These are phyloP conservation scores for Holacanthus passer DNA, from an alignment of 2,113 vertebrate species.

Conservation along the genomic window DNA sequence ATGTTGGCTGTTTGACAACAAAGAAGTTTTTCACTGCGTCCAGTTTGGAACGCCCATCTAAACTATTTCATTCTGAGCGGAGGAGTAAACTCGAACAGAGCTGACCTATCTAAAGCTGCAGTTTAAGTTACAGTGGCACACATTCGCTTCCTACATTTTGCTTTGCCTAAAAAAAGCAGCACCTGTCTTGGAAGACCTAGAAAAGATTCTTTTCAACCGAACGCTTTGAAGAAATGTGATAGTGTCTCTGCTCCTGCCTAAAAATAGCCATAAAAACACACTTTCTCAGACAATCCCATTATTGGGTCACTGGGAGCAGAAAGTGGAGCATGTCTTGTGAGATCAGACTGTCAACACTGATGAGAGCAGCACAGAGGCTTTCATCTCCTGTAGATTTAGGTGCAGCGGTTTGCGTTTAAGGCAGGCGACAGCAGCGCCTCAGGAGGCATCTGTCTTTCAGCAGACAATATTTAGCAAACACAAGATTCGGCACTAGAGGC, in stretches of 20 bases:
- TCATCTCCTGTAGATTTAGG: constrained; percentile 40
- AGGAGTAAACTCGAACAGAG: constrained; percentile 38
- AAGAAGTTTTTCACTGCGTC: constrained; percentile 44
- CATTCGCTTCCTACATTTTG: neutral
- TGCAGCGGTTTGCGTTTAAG: constrained; percentile 39
- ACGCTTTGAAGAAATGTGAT: constrained; percentile 38
- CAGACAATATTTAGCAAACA: constrained; percentile 15
- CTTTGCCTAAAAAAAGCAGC: constrained; percentile 11
- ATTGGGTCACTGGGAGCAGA: constrained; percentile 66
- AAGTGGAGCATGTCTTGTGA: constrained; percentile 71
- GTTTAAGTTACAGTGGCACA: constrained; percentile 14
- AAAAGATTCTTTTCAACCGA: constrained; percentile 47
- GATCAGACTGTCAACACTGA: constrained; percentile 60
- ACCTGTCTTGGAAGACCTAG: constrained; percentile 29
- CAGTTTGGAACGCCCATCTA: constrained; percentile 58
- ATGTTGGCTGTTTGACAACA: constrained; percentile 79
- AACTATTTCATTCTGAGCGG: constrained; percentile 55
- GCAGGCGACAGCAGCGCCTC: constrained; percentile 9
- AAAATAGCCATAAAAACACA: constrained; percentile 70
- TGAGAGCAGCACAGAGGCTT: constrained; percentile 44
- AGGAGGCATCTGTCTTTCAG: constrained; percentile 36
- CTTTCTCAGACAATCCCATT: constrained; percentile 65
- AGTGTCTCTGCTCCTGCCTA: constrained; percentile 48
- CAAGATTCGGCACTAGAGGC: neutral
- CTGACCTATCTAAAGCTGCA: constrained; percentile 19